A percentile compares a stretch with the other conserved stretches of the same genome.
phyloP scores from a whole-genome alignment of 2,888 invertebrate species.

The Podotricha telesiphe region DNA sequence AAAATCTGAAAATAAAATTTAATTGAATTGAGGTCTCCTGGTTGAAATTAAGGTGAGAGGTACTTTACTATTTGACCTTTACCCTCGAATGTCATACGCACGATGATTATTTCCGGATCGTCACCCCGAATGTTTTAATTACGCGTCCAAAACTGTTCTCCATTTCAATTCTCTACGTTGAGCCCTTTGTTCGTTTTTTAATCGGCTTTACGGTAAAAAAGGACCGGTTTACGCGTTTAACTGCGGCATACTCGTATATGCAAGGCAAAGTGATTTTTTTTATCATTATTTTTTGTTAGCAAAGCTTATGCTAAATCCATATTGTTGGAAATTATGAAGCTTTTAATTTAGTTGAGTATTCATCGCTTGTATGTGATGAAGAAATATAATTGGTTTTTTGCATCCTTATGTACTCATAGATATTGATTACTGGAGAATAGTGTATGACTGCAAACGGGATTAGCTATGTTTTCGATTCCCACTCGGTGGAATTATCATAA shows the following conservation, averaged over 20 bases:
- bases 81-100: conserved; percentile 52
- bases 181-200: conserved; percentile 23
- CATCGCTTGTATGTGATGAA: too few relatives aligned
- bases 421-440: too few relatives aligned
- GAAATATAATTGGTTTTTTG: neutral
- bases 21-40: conserved; percentile 66
- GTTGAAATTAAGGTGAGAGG: conserved; percentile 65
- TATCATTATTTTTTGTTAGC: conserved; percentile 8
- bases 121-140: conserved; percentile 59
- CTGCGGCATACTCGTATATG: neutral
- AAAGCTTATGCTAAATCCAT: conserved; percentile 3
- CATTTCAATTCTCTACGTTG: conserved; percentile 57
- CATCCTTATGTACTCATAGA: neutral
- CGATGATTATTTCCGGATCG: conserved; percentile 52
- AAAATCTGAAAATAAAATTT: conserved; percentile 1
- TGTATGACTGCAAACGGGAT: too few relatives aligned
- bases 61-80: conserved; percentile 66
- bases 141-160: conserved; percentile 56
- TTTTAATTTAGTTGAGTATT: neutral
- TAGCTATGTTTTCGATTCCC: too few relatives aligned
- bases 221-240: conserved; percentile 16
- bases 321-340: conserved; percentile 16
- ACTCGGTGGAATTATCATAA: too few relatives aligned
- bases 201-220: conserved; percentile 18
- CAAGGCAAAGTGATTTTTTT: conserved; percentile 35